These are phyloP conservation scores for Perca schrenkii DNA, from an alignment of 2,113 vertebrate species.

Conservation along the genomic window DNA sequence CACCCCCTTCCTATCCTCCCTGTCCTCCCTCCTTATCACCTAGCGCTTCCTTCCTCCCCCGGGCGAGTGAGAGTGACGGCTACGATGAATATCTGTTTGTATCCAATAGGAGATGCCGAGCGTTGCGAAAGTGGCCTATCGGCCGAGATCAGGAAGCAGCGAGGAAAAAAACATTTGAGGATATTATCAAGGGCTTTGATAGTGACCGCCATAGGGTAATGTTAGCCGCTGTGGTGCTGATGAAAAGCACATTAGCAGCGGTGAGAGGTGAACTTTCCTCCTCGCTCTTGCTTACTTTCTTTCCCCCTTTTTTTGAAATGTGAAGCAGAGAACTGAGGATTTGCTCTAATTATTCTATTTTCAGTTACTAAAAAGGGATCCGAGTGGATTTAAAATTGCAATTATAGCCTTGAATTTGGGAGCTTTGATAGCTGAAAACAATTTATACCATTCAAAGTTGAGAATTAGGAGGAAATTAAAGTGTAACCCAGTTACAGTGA, in stretches of 20 bases:
- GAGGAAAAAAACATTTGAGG: constrained; percentile 54
- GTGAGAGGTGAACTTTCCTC: constrained; percentile 45
- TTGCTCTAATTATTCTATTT: constrained; percentile 79
- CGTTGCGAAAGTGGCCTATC: constrained; percentile 43
- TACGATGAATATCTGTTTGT: constrained; percentile 57
- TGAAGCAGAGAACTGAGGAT: constrained; percentile 48
- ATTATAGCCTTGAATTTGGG: constrained; percentile 74
- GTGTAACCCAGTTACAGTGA: constrained; percentile 74
- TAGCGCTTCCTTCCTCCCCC: constrained; percentile 69
- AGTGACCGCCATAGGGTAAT: constrained; percentile 36
- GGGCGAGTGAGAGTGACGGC: constrained; percentile 64
- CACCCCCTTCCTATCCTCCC: constrained; percentile 48
- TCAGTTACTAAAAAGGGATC: constrained; percentile 72
- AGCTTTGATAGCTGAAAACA: constrained; percentile 76
- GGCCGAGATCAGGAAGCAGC: constrained; percentile 51
- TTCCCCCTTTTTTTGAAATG: constrained; percentile 7
- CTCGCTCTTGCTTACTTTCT: constrained; percentile 5
- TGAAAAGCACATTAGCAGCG: constrained; percentile 50
- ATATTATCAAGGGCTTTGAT: constrained; percentile 62
- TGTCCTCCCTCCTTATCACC: constrained; percentile 71
- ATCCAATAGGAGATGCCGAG: constrained; percentile 53
- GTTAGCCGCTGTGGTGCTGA: constrained; percentile 28
- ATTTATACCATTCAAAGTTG: constrained; percentile 77
- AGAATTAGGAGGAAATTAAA: constrained; percentile 79
- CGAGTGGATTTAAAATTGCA: constrained; percentile 75